Evolutionary conservation across 2,797 vertebrate species (phyloP), one percentile per base, ranked within the genome.

Genomic region (Gymnocypris eckloni): DNA sequence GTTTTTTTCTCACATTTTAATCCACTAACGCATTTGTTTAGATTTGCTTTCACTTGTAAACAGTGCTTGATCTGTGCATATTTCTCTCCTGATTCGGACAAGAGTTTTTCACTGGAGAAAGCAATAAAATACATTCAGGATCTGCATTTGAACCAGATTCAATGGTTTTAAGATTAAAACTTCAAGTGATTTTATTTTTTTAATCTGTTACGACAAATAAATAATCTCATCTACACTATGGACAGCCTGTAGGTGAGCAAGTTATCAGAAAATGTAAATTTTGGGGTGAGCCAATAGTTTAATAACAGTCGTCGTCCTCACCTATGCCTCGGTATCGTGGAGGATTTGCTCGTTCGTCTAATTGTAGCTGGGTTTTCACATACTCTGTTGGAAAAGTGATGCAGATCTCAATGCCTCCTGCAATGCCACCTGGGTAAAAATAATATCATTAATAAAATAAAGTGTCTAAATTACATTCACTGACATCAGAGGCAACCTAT

Each of bases 331-430:
- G 89, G 91, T 94, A 96, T 3, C 94, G 90, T 0, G 96, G 95
- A 1, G 95, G 94, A 70, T 95, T 95, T 81, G 95, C 94, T 69
- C 93, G 88, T 87, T 95, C 95, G 13, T 96, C 95, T 15, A 96
- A 91, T 90, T 96, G 95, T 77, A 96, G 92, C 90, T 96, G 95
- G 22, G 95, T 96, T 92, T 96, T 96, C 28, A 96, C 95, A 33
- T 95, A 96, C 79, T 96, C 95, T 56, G 95, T 96, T 8, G 95
- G 95, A 87, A 96, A 96, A 52, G 95, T 96, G 91, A 96, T 95
- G 43, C 93, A 96, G 84, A 96, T 95, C 90, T 96, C 95, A 82
- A 95, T 95, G 22, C 93, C 95, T 77, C 95, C 95, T 37, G 96
- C 95, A n/a, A 95, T 94, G 16, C 95, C 95, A 90, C 95, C 94